Base-by-base conservation (phyloP, 1,140 invertebrate genomes). In the Adelges cooleyi region DNA sequence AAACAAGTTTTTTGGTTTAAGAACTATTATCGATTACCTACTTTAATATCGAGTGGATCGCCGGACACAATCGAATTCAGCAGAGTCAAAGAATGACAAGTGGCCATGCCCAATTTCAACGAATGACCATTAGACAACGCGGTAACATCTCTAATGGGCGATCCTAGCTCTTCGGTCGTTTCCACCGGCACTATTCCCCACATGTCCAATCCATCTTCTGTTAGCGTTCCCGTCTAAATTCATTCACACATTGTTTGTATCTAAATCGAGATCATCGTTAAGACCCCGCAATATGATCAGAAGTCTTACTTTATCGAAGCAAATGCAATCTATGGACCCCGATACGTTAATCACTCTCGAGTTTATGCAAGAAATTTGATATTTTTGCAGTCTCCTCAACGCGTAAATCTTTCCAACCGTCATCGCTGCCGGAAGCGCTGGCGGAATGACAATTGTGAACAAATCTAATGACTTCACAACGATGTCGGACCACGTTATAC, bases 391-490 rank as follows among this genome's bases (percentile, higher is more conserved):
- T 2, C 93, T 78, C 66, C 78, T 80, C 75, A 95, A 90, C 36
- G 92, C 93, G 70, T 88, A 86, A 36, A 87, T 80, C 72, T 84
- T 79, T 40, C 92, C 92, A 3, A 93, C 88, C 1, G 92, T 93
- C 87, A 97, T 94, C 8, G 93, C 93, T 15, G 92, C 92, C 15
- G 92, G 92, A 10, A 95, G 74, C 3, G 92, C 92, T 6, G 94
- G 94, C 5, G 94, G 94, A 6, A 98, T 90, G 1, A 94, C 90
- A 53, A 97, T 95, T 0, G 95, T 97, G 9, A 97, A 87, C 29
- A 97, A 82, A 77, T 97, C 95, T 48, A 97, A 75, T 1, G 89
- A 84, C 72, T 92, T 86, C 2, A 95, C 78, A 2, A 82, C 75
- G 25, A 89, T 84, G 67, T 85, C 85, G 1, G 78, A 74, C 0